Percentiles rank a stretch among this genome's conserved stretches.
phyloP scores from a whole-genome alignment of 2,113 vertebrate species.

The Chaetorhynchus papuensis region DNA sequence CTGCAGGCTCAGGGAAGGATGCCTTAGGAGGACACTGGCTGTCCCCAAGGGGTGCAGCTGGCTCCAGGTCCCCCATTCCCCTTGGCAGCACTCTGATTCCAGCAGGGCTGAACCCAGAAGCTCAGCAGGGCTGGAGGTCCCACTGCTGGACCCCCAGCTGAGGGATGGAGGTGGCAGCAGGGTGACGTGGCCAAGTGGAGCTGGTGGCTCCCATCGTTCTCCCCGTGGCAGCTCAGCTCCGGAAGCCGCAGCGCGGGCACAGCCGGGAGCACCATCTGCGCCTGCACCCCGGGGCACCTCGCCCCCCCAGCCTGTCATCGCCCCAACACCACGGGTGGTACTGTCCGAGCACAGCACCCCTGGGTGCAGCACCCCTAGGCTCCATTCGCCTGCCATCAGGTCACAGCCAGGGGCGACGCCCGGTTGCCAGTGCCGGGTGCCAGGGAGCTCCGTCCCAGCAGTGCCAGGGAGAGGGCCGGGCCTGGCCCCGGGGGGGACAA shows the following conservation, averaged over 20 bases:
- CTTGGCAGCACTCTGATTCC: not conserved
- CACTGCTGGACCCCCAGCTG: not conserved
- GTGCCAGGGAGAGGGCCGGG: not conserved
- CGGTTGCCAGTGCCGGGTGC: rapidly evolving
- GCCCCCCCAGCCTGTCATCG: rapidly evolving
- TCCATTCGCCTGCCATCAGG: not conserved
- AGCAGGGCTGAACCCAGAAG: not conserved
- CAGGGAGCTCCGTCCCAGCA: not conserved
- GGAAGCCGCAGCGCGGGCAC: rapidly evolving
- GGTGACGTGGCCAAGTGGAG: not conserved
- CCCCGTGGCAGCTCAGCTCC: rapidly evolving
- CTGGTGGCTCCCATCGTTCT: not conserved
- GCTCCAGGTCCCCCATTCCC: not conserved
- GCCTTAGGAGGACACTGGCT: rapidly evolving
- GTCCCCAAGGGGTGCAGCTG: not conserved
- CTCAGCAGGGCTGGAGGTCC: not conserved
- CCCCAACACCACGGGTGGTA: rapidly evolving
- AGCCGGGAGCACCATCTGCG: rapidly evolving
- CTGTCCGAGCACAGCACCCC: not conserved
- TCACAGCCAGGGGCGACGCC: not conserved
- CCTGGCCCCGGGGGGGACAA: not conserved
- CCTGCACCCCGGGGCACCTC: not conserved
- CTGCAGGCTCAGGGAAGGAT: not conserved
- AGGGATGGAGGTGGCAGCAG: not conserved
- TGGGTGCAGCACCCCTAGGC: not conserved